Evolutionary conservation across 2,113 vertebrate genomes (phyloP).

Genomic region (Galeopterus variegatus): DNA sequence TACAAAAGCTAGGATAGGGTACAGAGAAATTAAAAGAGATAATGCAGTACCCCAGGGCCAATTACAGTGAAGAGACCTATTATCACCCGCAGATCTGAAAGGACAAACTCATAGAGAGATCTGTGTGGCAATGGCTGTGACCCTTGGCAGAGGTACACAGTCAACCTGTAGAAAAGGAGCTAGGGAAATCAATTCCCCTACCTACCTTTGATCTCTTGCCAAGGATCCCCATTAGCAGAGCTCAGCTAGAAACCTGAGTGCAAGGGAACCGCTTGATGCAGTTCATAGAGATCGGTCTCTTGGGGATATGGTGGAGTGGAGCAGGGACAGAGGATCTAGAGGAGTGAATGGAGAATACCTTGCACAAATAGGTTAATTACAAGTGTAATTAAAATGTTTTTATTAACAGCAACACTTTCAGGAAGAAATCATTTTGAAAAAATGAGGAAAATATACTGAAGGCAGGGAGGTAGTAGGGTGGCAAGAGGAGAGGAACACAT

Average conservation of each 20-base stretch:
- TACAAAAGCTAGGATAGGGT: not conserved
- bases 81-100: conserved; percentile 6
- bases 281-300: not conserved
- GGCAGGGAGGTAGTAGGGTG: not conserved
- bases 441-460: conserved; percentile 31
- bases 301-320: not conserved
- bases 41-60: not conserved
- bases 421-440: conserved; percentile 42
- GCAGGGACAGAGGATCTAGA: not conserved
- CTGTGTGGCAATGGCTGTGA: conserved; percentile 5
- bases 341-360: not conserved
- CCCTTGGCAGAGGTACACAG: conserved; percentile 34
- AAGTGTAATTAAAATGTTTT: conserved; percentile 25
- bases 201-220: conserved; percentile 44
- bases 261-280: not conserved
- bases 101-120: not conserved
- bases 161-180: not conserved
- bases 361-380: not conserved
- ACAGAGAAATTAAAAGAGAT: conserved; percentile 5
- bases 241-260: conserved; percentile 33
- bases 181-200: not conserved
- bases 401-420: not conserved
- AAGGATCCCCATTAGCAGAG: not conserved
- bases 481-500: not conserved
- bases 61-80: not conserved